Percentiles rank a stretch among this genome's conserved stretches.
Conservation (phyloP, 1,140 invertebrate genomes). For the Monomorium pharaonis region DNA sequence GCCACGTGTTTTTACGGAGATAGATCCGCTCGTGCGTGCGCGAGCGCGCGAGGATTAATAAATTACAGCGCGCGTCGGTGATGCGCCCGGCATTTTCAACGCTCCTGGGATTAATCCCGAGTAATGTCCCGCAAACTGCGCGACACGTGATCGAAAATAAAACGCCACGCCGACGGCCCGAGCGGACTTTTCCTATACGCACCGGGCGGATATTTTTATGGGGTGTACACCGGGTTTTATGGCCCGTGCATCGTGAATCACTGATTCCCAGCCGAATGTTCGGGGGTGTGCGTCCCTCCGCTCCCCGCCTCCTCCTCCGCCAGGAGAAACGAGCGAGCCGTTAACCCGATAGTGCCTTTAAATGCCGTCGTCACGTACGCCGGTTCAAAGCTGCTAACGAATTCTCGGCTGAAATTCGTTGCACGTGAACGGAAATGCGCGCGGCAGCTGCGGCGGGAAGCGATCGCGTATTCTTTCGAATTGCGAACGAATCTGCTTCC, state of each 20-base stretch:
- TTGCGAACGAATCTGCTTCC: conserved; percentile 38
- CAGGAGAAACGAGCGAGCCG: conserved; percentile 51
- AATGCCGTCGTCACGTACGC: conserved; percentile 37
- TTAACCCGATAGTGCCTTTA: conserved; percentile 62
- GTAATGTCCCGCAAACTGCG: conserved; percentile 63
- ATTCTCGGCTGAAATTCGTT: conserved; percentile 37
- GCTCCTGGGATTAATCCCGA: conserved; percentile 67
- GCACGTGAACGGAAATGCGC: conserved; percentile 34
- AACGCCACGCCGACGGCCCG: conserved; percentile 17
- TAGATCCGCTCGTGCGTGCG: neutral
- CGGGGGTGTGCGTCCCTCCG: neutral
- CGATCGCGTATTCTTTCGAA: conserved; percentile 26
- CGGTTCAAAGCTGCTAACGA: conserved; percentile 47
- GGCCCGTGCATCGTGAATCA: conserved; percentile 58
- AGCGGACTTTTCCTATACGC: conserved; percentile 8
- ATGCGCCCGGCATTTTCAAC: conserved; percentile 57
- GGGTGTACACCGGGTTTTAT: conserved; percentile 62
- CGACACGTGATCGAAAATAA: conserved; percentile 63
- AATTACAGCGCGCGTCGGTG: conserved; percentile 57
- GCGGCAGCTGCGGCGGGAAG: conserved; percentile 8
- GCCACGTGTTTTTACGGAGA: conserved; percentile 29
- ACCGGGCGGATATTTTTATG: conserved; percentile 64
- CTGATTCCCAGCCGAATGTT: conserved; percentile 61
- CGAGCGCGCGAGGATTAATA: conserved; percentile 57
- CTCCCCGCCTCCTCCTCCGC: neutral